phyloP scores from a whole-genome alignment of 2,113 vertebrate species.

The Sander lucioperca region DNA sequence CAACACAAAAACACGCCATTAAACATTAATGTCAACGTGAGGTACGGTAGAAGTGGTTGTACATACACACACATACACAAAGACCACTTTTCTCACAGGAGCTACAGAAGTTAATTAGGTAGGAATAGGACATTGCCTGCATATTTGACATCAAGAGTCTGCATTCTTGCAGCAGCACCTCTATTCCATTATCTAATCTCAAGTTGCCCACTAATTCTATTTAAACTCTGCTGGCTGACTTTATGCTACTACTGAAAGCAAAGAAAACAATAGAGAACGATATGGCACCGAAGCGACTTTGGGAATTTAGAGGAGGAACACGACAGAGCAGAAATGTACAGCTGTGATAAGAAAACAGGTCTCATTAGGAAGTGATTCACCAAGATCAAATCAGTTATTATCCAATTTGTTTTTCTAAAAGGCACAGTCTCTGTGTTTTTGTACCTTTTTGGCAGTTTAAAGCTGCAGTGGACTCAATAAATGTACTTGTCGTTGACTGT shows the following conservation, averaged over 20 bases:
- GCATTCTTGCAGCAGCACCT: conserved; percentile 63
- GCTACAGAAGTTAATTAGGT: conserved; percentile 62
- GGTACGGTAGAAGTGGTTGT: not conserved
- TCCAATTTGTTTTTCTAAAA: conserved; percentile 12
- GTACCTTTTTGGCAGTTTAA: not conserved
- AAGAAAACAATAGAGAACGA: conserved; percentile 43
- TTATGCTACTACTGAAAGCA: conserved; percentile 16
- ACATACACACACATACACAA: not conserved
- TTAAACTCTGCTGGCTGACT: conserved; percentile 39
- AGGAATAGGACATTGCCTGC: conserved; percentile 47
- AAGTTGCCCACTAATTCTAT: conserved; percentile 58
- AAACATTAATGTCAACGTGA: conserved; percentile 17
- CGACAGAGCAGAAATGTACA: conserved; percentile 10
- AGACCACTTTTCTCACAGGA: conserved; percentile 1
- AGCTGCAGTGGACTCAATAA: not conserved
- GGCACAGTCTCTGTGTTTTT: not conserved
- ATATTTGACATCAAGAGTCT: conserved; percentile 55
- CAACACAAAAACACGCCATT: conserved; percentile 1
- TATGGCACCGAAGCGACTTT: not conserved
- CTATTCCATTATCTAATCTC: conserved; percentile 64
- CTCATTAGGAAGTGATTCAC: conserved; percentile 26
- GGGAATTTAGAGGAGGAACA: conserved; percentile 24
- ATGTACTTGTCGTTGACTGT: not conserved
- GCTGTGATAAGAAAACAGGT: conserved; percentile 38
- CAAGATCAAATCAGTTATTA: not conserved